Percentiles rank a stretch among this genome's conserved stretches.
phyloP scores from a whole-genome alignment of 2,797 vertebrate species.

The Australoheros facetus region DNA sequence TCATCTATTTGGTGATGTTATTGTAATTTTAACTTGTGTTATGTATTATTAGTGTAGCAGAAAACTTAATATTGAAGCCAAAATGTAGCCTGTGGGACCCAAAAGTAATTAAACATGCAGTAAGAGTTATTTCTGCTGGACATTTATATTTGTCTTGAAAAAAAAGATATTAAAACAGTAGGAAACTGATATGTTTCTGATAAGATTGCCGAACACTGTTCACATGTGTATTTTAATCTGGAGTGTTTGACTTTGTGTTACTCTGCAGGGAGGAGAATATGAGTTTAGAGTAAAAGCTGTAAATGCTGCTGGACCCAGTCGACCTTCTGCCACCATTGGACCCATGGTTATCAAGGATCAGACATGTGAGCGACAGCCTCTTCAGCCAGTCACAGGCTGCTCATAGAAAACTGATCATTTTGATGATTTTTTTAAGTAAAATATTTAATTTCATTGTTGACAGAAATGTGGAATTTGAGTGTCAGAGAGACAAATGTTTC shows the following conservation, averaged over 20 bases:
- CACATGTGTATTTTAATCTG: not conserved
- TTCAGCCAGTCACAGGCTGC: not conserved
- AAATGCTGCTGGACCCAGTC: conserved; percentile 93
- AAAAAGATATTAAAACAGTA: not conserved
- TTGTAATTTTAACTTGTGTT: not conserved
- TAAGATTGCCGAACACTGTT: not conserved
- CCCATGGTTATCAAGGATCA: conserved; percentile 95
- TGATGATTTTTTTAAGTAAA: not conserved
- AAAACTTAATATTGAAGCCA: not conserved
- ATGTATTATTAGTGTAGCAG: not conserved
- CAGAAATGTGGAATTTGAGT: too few relatives aligned
- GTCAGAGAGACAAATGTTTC: not conserved
- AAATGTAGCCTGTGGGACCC: not conserved
- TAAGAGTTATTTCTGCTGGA: not conserved
- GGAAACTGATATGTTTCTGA: not conserved
- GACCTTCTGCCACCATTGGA: conserved; percentile 91
- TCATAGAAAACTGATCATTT: not conserved
- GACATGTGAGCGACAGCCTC: conserved; percentile 86
- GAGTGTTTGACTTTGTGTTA: not conserved
- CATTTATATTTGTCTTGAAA: not conserved
- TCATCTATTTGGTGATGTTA: not conserved
- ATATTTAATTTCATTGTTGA: not conserved
- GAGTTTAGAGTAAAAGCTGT: conserved; percentile 98
- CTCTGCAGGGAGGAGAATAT: conserved; percentile 87
- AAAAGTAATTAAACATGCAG: not conserved